phyloP scores from a whole-genome alignment of 2,888 invertebrate genomes.

The Odontocerum albicorne region DNA sequence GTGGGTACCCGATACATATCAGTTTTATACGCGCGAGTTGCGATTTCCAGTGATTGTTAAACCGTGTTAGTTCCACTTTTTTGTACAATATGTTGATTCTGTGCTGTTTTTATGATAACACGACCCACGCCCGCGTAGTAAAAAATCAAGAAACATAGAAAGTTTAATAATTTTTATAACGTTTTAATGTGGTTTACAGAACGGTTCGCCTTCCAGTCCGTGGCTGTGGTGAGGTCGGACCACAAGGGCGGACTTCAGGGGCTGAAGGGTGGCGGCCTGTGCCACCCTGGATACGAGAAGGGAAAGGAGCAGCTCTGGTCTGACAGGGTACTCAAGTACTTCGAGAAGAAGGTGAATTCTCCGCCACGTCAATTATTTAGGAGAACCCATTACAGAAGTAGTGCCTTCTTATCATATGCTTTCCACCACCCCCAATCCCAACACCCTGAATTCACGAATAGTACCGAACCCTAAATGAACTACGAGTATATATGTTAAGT shows the following conservation, averaged over 20 bases:
- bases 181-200: too few relatives aligned
- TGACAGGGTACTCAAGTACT: conserved; percentile 60
- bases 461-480: too few relatives aligned
- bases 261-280: conserved; percentile 58
- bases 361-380: neutral
- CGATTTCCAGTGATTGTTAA: too few relatives aligned
- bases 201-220: conserved; percentile 59
- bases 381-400: neutral
- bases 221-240: conserved; percentile 57
- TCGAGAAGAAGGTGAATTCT: conserved; percentile 54
- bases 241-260: conserved; percentile 53
- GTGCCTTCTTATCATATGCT: too few relatives aligned
- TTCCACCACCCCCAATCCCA: neutral
- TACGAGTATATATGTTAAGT: neutral
- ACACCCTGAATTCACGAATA: neutral
- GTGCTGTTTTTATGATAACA: too few relatives aligned
- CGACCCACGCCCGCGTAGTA: too few relatives aligned
- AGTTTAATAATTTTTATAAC: too few relatives aligned
- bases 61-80: too few relatives aligned
- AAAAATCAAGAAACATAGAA: too few relatives aligned
- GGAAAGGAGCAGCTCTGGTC: conserved; percentile 56
- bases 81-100: too few relatives aligned
- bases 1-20: too few relatives aligned
- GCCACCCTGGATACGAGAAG: conserved; percentile 66
- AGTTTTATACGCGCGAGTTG: too few relatives aligned